Base-by-base conservation (phyloP, 2,113 vertebrate genomes). In the Oncorhynchus masou region DNA sequence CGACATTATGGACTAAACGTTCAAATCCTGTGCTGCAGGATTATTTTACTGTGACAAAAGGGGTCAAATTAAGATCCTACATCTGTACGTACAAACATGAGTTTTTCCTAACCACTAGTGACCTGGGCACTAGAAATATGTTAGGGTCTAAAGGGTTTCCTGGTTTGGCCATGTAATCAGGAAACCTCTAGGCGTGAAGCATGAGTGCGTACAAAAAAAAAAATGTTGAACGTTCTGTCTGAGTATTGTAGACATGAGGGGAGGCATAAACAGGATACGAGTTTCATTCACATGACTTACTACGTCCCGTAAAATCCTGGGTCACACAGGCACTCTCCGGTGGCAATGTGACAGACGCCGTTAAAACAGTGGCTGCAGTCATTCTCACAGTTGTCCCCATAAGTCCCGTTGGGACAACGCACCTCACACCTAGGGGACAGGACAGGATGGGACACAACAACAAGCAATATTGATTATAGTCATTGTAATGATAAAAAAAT, bases 341-440 rank as follows among this genome's bases (percentile, higher is more conserved):
- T 98, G 86, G 96, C 96, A 3, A 98, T 95, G 85, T 98, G 96
- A 81, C 97, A 98, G 83, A 95, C 94, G 59, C 96, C 96, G 0
- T 95, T 97, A 81, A 92, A 95, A 20, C 97, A 99, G 88, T 99
- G 96, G 0, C 92, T 95, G 91, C 97, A 99, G 91, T 98, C 94
- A 65, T 96, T 99, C 75, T 95, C 95, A 0, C 97, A 99, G 90
- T 97, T 96, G 69, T 99, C 97, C 0, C 97, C 97, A 0, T 98
- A 99, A 0, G 97, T 99, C 79, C 97, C 97, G 0, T 99, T 99
- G 77, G 95, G 94, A 83, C 97, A 99, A 86, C 94, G 97, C 66
- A 93, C 95, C 88, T 99, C 96, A 57, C 97, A 99, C 92, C 97
- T 99, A 71, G 15, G 67, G 54, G 22, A 68, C 1, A 78, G 68